Evolutionary conservation across 92 coral and sea anemone genomes (phyloP).

Genomic region (Paragorgia papillata): DNA sequence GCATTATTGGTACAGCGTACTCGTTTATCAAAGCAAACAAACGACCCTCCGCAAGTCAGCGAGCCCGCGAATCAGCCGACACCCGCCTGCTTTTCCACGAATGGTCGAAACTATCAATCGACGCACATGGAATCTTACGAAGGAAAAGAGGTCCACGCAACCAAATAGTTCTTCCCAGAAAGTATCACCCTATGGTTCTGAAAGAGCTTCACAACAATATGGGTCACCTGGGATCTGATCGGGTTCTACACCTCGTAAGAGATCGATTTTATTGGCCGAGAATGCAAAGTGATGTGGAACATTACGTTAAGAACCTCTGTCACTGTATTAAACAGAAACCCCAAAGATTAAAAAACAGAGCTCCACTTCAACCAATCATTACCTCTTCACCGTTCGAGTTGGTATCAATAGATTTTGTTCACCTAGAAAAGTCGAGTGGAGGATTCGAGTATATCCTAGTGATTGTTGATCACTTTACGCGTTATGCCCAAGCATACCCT

Average conservation of each 20-base stretch:
- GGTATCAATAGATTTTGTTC: slow-evolving; percentile 52
- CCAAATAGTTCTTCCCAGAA: slow-evolving; percentile 46
- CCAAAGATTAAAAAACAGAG: too few species aligned
- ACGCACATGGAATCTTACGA: slow-evolving; percentile 59
- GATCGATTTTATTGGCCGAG: slow-evolving; percentile 62
- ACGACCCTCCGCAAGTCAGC: too few species aligned
- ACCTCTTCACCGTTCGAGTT: too few species aligned
- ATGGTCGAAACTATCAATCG: too few species aligned
- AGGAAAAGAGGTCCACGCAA: slow-evolving; percentile 31
- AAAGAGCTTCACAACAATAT: slow-evolving; percentile 53
- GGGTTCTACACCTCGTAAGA: too few species aligned
- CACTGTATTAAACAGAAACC: too few species aligned
- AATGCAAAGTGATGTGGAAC: slow-evolving; percentile 54
- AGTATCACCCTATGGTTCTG: slow-evolving; percentile 35
- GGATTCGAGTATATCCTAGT: too few species aligned
- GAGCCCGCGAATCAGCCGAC: slow-evolving; percentile 32
- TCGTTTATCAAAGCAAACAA: background rate
- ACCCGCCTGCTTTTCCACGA: slow-evolving; percentile 45
- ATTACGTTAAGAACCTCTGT: slow-evolving; percentile 44
- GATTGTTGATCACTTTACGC: slow-evolving; percentile 14
- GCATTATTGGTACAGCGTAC: too few species aligned
- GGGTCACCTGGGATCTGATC: too few species aligned
- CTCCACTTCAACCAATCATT: slow-evolving; percentile 48
- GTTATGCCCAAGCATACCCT: background rate
- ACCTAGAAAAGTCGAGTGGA: too few species aligned